Conservation (phyloP, 2,113 vertebrate genomes). For the Cariama cristata region DNA sequence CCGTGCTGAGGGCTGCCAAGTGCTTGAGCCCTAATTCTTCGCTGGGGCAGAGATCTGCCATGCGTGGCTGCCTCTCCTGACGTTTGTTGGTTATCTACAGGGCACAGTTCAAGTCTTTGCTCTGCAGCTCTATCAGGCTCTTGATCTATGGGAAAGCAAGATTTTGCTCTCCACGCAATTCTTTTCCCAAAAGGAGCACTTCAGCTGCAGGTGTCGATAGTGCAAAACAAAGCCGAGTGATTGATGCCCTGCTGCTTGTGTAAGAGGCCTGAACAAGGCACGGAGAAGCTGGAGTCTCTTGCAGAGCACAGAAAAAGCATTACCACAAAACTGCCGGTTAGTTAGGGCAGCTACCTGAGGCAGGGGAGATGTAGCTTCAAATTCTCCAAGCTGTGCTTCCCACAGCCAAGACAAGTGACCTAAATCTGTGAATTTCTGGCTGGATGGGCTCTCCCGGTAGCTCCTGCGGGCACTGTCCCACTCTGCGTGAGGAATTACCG, state of each 20-base stretch:
- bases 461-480: not conserved
- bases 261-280: not conserved
- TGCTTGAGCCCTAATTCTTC: not conserved
- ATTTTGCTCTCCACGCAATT: not conserved
- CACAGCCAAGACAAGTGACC: not conserved
- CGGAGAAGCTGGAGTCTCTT: not conserved
- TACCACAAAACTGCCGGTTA: not conserved
- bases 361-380: not conserved
- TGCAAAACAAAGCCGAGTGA: not conserved
- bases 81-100: not conserved
- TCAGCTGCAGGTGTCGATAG: constrained; percentile 14
- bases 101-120: constrained; percentile 25
- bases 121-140: constrained; percentile 15
- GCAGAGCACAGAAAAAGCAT: not conserved
- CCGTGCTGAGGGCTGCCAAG: not conserved
- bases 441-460: not conserved
- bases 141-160: not conserved
- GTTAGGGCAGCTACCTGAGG: not conserved
- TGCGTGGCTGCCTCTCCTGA: not conserved
- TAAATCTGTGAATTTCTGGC: not conserved
- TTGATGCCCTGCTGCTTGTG: not conserved
- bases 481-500: not conserved
- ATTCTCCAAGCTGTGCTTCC: not conserved
- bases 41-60: not conserved
- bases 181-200: constrained; percentile 20